phyloP scores from a whole-genome alignment of 2,888 invertebrate species.

The Bombylius major region DNA sequence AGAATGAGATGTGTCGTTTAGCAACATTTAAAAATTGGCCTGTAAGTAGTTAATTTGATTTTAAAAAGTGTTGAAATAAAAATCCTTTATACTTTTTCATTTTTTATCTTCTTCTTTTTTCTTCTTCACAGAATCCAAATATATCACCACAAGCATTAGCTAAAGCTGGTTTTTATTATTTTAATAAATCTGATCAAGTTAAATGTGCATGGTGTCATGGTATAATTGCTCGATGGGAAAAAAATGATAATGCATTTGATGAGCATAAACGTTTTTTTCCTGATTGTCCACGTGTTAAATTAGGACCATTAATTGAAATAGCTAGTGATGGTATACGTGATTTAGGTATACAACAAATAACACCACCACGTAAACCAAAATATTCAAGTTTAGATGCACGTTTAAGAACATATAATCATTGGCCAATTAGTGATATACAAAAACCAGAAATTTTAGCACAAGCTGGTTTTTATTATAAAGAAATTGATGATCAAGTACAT shows the following conservation, averaged over 20 bases:
- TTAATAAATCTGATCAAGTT: conserved; percentile 56
- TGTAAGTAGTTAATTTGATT: conserved; percentile 35
- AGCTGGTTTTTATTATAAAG: conserved; percentile 81
- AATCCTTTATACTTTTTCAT: background rate
- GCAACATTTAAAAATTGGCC: conserved; percentile 67
- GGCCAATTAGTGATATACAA: conserved; percentile 66
- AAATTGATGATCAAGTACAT: conserved; percentile 56
- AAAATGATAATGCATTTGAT: conserved; percentile 63
- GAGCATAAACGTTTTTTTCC: conserved; percentile 74
- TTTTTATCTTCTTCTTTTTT: background rate
- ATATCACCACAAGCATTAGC: conserved; percentile 61
- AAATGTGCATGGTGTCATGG: conserved; percentile 72
- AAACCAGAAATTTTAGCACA: conserved; percentile 63
- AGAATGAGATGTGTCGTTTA: conserved; percentile 51
- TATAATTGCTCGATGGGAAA: conserved; percentile 65
- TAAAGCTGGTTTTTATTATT: conserved; percentile 73
- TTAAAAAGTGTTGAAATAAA: background rate
- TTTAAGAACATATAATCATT: conserved; percentile 54
- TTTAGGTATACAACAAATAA: conserved; percentile 40
- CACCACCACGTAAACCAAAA: conserved; percentile 51
- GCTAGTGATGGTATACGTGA: conserved; percentile 40
- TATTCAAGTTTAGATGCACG: conserved; percentile 57
- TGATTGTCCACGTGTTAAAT: conserved; percentile 47
- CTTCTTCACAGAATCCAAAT: conserved; percentile 29
- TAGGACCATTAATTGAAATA: conserved; percentile 36